phyloP scores from a whole-genome alignment of 2,113 vertebrate genomes.

The Pterocles gutturalis region DNA sequence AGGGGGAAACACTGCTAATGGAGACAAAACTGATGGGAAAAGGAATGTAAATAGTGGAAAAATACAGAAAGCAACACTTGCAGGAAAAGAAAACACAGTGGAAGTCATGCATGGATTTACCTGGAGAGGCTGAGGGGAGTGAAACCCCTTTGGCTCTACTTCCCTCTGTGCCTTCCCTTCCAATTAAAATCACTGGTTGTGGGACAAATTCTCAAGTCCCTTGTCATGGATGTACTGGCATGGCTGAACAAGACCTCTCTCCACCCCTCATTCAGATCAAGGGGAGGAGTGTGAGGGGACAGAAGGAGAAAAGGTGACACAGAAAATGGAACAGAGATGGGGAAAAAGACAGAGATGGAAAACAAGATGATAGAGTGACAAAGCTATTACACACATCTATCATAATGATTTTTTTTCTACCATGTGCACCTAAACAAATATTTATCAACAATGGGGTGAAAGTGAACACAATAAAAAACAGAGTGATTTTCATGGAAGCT shows the following conservation, averaged over 20 bases:
- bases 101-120: slow-evolving; percentile 12
- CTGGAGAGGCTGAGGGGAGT: neutral
- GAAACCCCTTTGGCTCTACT: neutral
- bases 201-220: neutral
- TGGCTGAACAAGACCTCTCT: neutral
- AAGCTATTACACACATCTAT: neutral
- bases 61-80: neutral
- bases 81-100: neutral
- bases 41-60: neutral
- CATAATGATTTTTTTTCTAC: neutral
- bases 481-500: neutral
- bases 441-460: neutral
- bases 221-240: neutral
- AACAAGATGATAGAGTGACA: neutral
- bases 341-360: neutral
- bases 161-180: neutral
- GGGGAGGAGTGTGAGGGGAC: neutral
- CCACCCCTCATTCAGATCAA: neutral
- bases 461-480: neutral
- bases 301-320: slow-evolving; percentile 34
- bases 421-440: neutral
- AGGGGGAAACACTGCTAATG: neutral
- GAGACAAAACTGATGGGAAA: neutral
- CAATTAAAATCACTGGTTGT: neutral
- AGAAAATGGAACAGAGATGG: slow-evolving; percentile 10